Evolutionary conservation across 2,113 vertebrate genomes (phyloP), one percentile per base, ranked within the genome.

Genomic region (Coptodon rendalli): DNA sequence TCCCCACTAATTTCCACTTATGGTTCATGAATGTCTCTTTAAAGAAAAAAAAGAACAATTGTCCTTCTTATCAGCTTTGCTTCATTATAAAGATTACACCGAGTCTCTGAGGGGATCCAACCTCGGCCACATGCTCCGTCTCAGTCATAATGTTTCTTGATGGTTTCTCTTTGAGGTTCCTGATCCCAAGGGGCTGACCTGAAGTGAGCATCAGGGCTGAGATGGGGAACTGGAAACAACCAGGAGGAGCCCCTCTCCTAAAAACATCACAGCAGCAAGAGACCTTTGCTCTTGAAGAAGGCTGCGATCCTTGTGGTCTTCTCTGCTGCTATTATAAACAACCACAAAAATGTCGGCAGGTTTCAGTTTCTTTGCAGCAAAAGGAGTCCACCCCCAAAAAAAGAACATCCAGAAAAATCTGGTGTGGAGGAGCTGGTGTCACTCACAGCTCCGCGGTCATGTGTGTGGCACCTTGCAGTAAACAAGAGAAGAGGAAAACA

Each of bases 281-380:
- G 96, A 95, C 94, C 96, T 95, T 92, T 96, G 96, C 96, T 97
- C 96, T 96, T 93, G 86, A 38, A 53, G 87, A 92, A 96, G 92
- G 94, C 94, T 94, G 93, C 87, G 93, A 96, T 96, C 95, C 95
- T 94, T 95, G 95, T 96, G 91, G 94, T 96, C 96, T 93, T 95
- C 94, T 96, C 63, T 48, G 4, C 92, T 45, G 43, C 66, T 63
- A 31, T 31, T 29, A 73, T 43, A 27, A 71, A 24, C n/a, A 43
- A 24, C 0, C 19, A 57, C 50, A 22, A 63, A 43, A 27, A 79
- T 2, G n/a, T 36, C 22, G 43, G 45, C 56, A 63, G 78, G 38
- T 43, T 66, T 86, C 52, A 53, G 61, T 79, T 87, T 86, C 36
- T 54, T 5, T 40, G 68, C 13, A 59, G 63, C 19, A 80, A 63